These are phyloP conservation scores for Dipodomys merriami DNA, from an alignment of 2,113 vertebrate genomes.

Conservation along the genomic window DNA sequence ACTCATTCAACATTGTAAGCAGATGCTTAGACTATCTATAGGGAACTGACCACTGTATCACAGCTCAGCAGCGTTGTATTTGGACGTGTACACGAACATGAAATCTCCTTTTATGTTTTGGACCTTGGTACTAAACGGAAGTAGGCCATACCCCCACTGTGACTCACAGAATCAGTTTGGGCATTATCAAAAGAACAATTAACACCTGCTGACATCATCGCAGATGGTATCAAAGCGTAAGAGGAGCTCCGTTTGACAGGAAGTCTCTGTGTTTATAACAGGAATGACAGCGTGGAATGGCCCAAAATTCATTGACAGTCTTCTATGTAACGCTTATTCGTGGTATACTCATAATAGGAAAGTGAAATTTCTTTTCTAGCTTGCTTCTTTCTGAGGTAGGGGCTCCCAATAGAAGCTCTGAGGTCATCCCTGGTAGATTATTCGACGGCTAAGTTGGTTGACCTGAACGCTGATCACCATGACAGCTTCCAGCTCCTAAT, in stretches of 20 bases:
- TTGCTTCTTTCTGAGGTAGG: not conserved
- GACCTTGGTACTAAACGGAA: conserved; percentile 75
- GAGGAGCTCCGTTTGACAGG: conserved; percentile 61
- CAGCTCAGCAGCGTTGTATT: conserved; percentile 80
- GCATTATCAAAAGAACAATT: conserved; percentile 84
- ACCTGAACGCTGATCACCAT: not conserved
- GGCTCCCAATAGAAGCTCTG: not conserved
- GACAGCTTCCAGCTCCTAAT: not conserved
- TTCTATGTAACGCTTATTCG: not conserved
- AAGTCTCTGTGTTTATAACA: conserved; percentile 43
- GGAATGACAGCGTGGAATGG: conserved; percentile 11
- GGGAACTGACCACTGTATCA: conserved; percentile 75
- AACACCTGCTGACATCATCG: conserved; percentile 78
- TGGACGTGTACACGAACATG: conserved; percentile 73
- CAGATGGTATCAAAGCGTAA: conserved; percentile 73
- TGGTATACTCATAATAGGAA: not conserved
- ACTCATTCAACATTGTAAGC: conserved; percentile 76
- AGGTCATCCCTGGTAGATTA: not conserved
- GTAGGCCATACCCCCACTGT: conserved; percentile 64
- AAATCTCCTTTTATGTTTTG: conserved; percentile 69
- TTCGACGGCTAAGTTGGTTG: not conserved
- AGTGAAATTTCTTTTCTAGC: conserved; percentile 10
- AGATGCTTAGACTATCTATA: conserved; percentile 75
- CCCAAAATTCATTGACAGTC: not conserved
- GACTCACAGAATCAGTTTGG: conserved; percentile 82